Percentiles rank a stretch among this genome's conserved stretches.
These are phyloP conservation scores for Eulimnadia texana DNA, from an alignment of 1,140 invertebrate genomes.

Conservation along the genomic window DNA sequence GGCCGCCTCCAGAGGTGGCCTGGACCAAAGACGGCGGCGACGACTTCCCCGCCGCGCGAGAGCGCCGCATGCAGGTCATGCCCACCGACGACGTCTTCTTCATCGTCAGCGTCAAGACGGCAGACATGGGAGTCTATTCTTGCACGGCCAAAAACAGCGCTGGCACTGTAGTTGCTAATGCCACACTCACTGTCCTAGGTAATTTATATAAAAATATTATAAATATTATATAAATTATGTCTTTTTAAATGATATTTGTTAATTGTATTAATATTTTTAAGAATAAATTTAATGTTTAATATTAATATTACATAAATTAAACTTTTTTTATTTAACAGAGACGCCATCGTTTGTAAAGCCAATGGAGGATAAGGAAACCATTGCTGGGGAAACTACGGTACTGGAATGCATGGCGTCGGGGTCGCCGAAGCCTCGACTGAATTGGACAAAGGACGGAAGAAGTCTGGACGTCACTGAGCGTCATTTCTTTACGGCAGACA, in stretches of 20 bases:
- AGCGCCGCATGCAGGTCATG: conserved; percentile 83
- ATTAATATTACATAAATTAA: not conserved
- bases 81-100: conserved; percentile 80
- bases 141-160: conserved; percentile 84
- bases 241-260: conserved; percentile 44
- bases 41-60: conserved; percentile 86
- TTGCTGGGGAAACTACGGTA: conserved; percentile 60
- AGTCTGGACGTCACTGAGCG: conserved; percentile 52
- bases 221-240: not conserved
- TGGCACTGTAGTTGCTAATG: conserved; percentile 61
- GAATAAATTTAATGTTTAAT: not conserved
- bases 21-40: conserved; percentile 90
- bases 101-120: conserved; percentile 72
- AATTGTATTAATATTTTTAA: conserved; percentile 39
- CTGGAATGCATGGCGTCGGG: conserved; percentile 75
- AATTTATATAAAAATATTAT: conserved; percentile 21
- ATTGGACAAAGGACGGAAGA: conserved; percentile 74
- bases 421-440: conserved; percentile 68
- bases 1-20: conserved; percentile 72
- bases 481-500: conserved; percentile 66
- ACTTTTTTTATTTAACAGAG: conserved; percentile 38
- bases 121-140: conserved; percentile 81
- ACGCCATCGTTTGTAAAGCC: conserved; percentile 67
- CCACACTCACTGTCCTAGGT: conserved; percentile 71
- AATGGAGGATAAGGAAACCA: conserved; percentile 68